Evolutionary conservation across 2,888 invertebrate genomes (phyloP), one percentile per base, ranked within the genome.

Genomic region (Petrolisthes cinctipes): DNA sequence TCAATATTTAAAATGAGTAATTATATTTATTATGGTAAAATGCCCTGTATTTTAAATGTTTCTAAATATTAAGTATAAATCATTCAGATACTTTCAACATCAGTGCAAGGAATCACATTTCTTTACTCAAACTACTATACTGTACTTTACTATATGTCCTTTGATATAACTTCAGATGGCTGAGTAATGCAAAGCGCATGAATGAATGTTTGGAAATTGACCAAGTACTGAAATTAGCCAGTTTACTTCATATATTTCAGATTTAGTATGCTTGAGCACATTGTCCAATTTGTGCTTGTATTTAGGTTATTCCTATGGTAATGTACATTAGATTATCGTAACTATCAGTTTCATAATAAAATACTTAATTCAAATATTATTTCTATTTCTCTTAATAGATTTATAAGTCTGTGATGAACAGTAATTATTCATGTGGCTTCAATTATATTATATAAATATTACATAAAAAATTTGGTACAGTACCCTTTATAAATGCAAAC

Each of bases 281-380:
- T 79, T 88, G 87, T 88, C 87, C 87, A 88, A 83, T 83, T 73
- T 88, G 87, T 88, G 87, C 87, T 88, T 88, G 75, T 84, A 88
- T 84, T 83, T 88, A 88, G 87, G 87, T 84, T 88, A 88, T 81
- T 80, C 83, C 81, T 84, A 88, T 88, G 84, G 87, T 88, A 88
- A 71, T 88, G 87, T 88, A 88, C 80, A 88, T 88, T 88, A 88
- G 87, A 88, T 80, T 84, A 88, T 88, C 84, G 87, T 88, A 88
- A 88, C 81, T 79, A 85, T 88, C 84, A 88, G 84, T 88, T 88
- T 88, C 87, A 81, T 88, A 88, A 88, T 81, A 88, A 88, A 88
- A 84, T 81, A 88, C 84, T 88, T 88, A 83, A 86, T 82, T 82
- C 68, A 37, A 37, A 37, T 37, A 37, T 37, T 37, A 37, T 37